Conservation (phyloP, 2,113 vertebrate species). For the Centropus unirufus region DNA sequence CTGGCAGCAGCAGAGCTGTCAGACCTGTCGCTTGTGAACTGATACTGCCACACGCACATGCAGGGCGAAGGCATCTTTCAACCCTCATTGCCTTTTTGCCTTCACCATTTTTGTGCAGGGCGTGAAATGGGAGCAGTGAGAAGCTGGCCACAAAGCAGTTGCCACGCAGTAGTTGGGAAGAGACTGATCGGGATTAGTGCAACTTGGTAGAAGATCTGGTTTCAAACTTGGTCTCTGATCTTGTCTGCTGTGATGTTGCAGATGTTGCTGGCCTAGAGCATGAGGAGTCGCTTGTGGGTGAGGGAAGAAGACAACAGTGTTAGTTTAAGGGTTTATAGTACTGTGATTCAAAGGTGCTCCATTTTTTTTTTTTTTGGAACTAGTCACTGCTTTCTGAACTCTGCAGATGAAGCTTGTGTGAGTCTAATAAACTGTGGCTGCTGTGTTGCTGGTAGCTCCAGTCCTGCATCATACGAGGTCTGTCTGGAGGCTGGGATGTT, state of each 20-base stretch:
- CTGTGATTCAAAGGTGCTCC: neutral
- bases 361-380: neutral
- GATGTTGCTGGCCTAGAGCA: neutral
- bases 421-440: neutral
- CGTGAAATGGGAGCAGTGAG: neutral
- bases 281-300: neutral
- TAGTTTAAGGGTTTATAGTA: neutral
- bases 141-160: neutral
- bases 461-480: accelerated
- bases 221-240: neutral
- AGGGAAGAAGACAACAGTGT: neutral
- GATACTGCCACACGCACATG: neutral
- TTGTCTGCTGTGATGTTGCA: neutral
- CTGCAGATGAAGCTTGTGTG: neutral
- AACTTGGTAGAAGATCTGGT: neutral
- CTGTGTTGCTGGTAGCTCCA: neutral
- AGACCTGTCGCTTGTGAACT: conserved; percentile 39
- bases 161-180: neutral
- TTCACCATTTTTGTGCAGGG: neutral
- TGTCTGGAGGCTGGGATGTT: neutral
- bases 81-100: neutral
- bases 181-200: neutral
- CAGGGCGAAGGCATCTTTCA: neutral
- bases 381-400: neutral
- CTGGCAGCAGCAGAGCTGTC: conserved; percentile 45